Evolutionary conservation across 2,888 invertebrate genomes (phyloP).

Genomic region (Dioctria rufipes): DNA sequence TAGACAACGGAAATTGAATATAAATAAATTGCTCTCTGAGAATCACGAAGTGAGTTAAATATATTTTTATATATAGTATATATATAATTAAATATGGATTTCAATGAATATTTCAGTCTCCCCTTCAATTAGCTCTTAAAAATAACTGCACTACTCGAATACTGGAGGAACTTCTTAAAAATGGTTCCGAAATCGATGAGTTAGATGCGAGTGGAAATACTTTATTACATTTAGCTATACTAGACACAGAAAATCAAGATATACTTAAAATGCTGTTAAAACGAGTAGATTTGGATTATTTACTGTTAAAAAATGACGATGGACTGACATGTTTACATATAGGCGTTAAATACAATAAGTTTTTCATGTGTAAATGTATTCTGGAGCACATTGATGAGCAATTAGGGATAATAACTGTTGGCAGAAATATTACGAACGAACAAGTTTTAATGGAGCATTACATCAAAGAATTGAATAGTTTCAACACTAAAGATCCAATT

Average conservation of each 20-base stretch:
- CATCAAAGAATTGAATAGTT: background rate
- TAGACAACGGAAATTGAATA: conserved; percentile 47
- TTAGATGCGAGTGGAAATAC: conserved; percentile 66
- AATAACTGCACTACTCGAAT: background rate
- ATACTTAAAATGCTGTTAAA: conserved; percentile 62
- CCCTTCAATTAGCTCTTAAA: conserved; percentile 19
- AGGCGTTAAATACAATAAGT: conserved; percentile 66
- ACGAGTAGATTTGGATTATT: conserved; percentile 63
- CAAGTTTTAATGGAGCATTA: background rate
- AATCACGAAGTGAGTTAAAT: conserved; percentile 12
- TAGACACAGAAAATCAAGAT: conserved; percentile 58
- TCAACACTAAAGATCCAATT: background rate
- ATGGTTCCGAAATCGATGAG: conserved; percentile 59
- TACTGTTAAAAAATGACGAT: conserved; percentile 65
- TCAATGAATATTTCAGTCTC: conserved; percentile 4
- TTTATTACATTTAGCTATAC: conserved; percentile 66
- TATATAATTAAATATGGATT: background rate
- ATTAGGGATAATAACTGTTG: conserved; percentile 48
- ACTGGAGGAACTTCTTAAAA: background rate
- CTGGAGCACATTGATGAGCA: conserved; percentile 65
- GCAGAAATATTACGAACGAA: background rate
- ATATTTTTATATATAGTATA: background rate
- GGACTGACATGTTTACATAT: conserved; percentile 67
- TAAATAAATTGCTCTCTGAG: conserved; percentile 17
- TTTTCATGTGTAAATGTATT: conserved; percentile 64